Evolutionary conservation across 2,113 vertebrate genomes (phyloP).

Genomic region (Pycnonotus jocosus): DNA sequence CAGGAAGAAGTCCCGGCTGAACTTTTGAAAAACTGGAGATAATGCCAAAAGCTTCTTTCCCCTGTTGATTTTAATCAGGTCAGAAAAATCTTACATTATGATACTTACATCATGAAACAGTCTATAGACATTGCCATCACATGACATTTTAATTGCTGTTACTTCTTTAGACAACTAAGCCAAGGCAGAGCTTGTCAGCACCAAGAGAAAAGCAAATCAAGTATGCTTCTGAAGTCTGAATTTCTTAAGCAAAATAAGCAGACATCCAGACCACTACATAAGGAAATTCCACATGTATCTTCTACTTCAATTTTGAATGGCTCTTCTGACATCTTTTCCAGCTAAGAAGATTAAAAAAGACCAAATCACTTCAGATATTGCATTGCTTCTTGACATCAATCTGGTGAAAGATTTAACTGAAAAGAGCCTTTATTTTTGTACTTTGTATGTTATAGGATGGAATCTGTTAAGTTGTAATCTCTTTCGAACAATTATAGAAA

Average conservation of each 20-base stretch:
- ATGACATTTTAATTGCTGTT: slow-evolving; percentile 34
- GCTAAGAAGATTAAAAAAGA: slow-evolving; percentile 45
- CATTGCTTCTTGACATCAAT: slow-evolving; percentile 33
- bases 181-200: slow-evolving; percentile 8
- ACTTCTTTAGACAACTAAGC: slow-evolving; percentile 29
- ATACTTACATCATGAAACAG: slow-evolving; percentile 5
- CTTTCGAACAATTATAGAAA: slow-evolving; percentile 1
- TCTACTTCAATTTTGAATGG: not conserved
- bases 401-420: slow-evolving; percentile 19
- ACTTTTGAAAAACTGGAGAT: not conserved
- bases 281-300: not conserved
- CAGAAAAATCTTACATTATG: not conserved
- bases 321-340: slow-evolving; percentile 20
- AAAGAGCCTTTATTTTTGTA: slow-evolving; percentile 41
- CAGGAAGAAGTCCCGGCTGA: not conserved
- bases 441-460: not conserved
- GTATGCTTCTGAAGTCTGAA: not conserved
- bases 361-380: slow-evolving; percentile 11
- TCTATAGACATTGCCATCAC: not conserved
- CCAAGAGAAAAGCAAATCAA: slow-evolving; percentile 22
- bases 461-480: slow-evolving; percentile 23
- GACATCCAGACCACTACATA: not conserved
- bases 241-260: slow-evolving; percentile 28
- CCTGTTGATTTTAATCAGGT: not conserved
- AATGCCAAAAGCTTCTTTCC: not conserved